Conservation (phyloP, 2,113 vertebrate genomes). For the Caretta caretta region DNA sequence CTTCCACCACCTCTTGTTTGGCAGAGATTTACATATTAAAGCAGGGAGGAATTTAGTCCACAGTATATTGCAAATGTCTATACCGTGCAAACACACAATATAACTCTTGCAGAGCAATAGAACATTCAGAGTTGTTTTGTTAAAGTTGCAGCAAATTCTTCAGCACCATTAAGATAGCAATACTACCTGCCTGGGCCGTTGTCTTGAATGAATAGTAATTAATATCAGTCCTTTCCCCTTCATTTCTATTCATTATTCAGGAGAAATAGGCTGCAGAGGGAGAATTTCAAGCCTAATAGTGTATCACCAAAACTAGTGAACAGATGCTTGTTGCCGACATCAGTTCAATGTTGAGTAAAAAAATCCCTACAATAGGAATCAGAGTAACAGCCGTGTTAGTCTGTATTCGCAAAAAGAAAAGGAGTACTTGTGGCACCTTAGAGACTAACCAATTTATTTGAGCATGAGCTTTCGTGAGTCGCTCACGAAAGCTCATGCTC, state of each 20-base stretch:
- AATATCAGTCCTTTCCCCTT: neutral
- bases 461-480: too few species aligned
- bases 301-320: accelerated
- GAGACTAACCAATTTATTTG: too few species aligned
- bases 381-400: too few species aligned
- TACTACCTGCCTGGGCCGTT: neutral
- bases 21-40: neutral
- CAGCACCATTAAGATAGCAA: constrained; percentile 21
- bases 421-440: too few species aligned
- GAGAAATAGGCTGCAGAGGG: neutral
- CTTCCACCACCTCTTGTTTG: neutral
- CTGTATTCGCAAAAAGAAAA: too few species aligned
- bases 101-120: neutral
- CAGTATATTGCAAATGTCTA: neutral
- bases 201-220: constrained; percentile 11
- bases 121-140: neutral
- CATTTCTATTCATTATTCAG: neutral
- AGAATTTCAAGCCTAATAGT: neutral
- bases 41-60: neutral
- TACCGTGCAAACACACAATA: neutral
- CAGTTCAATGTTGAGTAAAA: accelerated
- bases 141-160: constrained; percentile 20
- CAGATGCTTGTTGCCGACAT: neutral
- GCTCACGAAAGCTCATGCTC: too few species aligned
- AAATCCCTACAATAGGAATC: accelerated